Base-by-base conservation (phyloP, 2,113 vertebrate genomes). In the Ranitomeya imitator region DNA sequence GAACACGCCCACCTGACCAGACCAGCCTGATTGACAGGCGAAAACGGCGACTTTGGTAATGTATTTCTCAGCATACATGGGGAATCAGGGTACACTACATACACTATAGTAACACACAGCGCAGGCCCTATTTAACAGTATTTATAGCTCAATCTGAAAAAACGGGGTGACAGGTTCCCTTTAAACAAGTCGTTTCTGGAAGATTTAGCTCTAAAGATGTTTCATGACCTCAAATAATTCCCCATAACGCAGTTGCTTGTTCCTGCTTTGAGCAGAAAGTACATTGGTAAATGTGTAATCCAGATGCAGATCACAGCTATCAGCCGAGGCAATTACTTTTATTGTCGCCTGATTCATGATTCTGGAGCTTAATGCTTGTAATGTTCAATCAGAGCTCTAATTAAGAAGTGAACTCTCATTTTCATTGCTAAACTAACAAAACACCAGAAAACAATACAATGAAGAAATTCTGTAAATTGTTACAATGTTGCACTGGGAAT, bases 301-400 rank as follows among this genome's bases (percentile, higher is more conserved):
- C 81, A 88, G 59, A 88, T 88, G 87, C 81, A 88, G 87, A 84
- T 88, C 87, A 88, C n/a, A 88, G 71, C 81, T 63, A 88, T 84
- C 87, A 78, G 57, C 87, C 55, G n/a, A 77, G 73, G 87, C 87
- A 88, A 84, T 84, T 88, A 84, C 69, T 54, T 77, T 88, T 88
- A 84, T 84, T 88, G 87, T 88, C 63, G 71, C 87, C 81, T 84
- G 67, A 84, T 88, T 88, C 81, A 84, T 84, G 81, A 84, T 88
- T 88, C 71, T 84, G 45, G 23, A 57, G 16, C 21, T 51, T 88
- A 88, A 84, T 88, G 87, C 81, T 84, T 77, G 71, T 88, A 84
- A 88, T 83, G 59, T 88, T 59, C 81, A 83, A 88, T 88, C 86
- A 84, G 73, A 71, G 60, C 80, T 45, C 87, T 78, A 88, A 88